A percentile compares a stretch with the other conserved stretches of the same genome.
phyloP scores from a whole-genome alignment of 2,888 invertebrate genomes.

The Epirrhoe alternata region DNA sequence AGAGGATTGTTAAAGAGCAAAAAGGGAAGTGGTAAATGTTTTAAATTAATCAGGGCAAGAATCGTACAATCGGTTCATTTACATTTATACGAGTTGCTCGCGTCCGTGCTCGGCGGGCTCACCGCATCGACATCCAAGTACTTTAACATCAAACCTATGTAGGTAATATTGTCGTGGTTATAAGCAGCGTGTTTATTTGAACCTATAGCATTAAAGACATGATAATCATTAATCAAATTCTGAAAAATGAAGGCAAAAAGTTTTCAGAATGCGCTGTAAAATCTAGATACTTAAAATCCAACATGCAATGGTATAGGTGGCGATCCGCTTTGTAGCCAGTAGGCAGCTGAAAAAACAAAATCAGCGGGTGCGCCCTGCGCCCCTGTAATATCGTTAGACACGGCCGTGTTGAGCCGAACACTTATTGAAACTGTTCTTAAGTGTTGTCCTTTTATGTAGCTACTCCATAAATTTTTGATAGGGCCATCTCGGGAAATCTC shows the following conservation, averaged over 20 bases:
- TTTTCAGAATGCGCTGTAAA: background rate
- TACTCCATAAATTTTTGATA: slow-evolving; percentile 85
- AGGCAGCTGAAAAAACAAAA: slow-evolving; percentile 21
- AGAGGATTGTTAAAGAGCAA: slow-evolving; percentile 50
- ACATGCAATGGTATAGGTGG: background rate
- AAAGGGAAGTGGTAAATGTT: slow-evolving; percentile 64
- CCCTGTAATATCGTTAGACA: slow-evolving; percentile 54
- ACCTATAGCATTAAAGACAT: background rate
- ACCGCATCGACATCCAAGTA: slow-evolving; percentile 63
- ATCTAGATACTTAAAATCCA: background rate
- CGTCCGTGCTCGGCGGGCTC: slow-evolving; percentile 56
- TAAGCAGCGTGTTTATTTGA: background rate
- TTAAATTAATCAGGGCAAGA: slow-evolving; percentile 71
- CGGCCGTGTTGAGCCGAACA: slow-evolving; percentile 70
- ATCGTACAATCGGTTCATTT: slow-evolving; percentile 69
- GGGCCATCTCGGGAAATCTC: slow-evolving; percentile 84
- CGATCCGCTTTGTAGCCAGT: background rate
- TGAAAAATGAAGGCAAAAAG: too few species aligned
- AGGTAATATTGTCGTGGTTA: slow-evolving; percentile 4
- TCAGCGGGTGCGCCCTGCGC: slow-evolving; percentile 24
- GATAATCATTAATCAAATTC: too few species aligned
- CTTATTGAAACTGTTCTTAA: slow-evolving; percentile 84
- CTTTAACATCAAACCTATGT: slow-evolving; percentile 44
- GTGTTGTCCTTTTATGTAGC: slow-evolving; percentile 84
- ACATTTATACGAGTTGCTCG: slow-evolving; percentile 72